phyloP scores from a whole-genome alignment of 2,888 invertebrate species.

The Artemia sinica region DNA sequence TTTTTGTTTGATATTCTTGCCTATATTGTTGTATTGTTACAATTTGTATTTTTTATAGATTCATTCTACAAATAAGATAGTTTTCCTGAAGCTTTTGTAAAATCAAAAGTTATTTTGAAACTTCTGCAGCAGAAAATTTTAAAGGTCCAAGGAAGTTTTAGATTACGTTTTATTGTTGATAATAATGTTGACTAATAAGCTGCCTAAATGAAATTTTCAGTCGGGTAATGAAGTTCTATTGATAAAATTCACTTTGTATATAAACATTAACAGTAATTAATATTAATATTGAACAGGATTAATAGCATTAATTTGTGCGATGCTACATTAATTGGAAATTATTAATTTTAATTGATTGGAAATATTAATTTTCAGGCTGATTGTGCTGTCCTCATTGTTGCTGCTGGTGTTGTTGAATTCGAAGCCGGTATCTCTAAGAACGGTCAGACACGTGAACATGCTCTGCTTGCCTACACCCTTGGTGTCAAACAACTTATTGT shows the following conservation, averaged over 20 bases:
- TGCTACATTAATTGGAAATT: constrained; percentile 6
- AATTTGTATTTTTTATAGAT: too few species aligned
- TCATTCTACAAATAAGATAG: too few species aligned
- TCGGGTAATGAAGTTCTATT: too few species aligned
- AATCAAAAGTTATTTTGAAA: too few species aligned
- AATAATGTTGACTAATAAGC: too few species aligned
- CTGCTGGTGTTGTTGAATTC: constrained; percentile 97
- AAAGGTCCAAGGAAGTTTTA: too few species aligned
- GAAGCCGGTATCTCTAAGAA: constrained; percentile 99
- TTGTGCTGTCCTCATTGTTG: constrained; percentile 95
- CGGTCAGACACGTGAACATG: constrained; percentile 98
- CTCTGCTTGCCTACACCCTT: constrained; percentile 89
- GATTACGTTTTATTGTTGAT: too few species aligned
- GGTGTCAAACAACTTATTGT: constrained; percentile 98
- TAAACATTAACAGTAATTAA: background rate
- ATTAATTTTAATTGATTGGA: constrained; percentile 20
- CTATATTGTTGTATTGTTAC: too few species aligned
- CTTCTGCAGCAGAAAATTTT: too few species aligned
- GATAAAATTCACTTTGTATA: background rate
- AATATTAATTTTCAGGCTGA: constrained; percentile 52
- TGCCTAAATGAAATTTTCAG: too few species aligned
- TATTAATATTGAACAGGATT: background rate
- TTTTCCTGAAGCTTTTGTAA: too few species aligned
- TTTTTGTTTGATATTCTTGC: too few species aligned
- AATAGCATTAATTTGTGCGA: background rate